These are phyloP conservation scores for Phycodurus eques DNA, from an alignment of 2,113 vertebrate genomes.

Conservation along the genomic window DNA sequence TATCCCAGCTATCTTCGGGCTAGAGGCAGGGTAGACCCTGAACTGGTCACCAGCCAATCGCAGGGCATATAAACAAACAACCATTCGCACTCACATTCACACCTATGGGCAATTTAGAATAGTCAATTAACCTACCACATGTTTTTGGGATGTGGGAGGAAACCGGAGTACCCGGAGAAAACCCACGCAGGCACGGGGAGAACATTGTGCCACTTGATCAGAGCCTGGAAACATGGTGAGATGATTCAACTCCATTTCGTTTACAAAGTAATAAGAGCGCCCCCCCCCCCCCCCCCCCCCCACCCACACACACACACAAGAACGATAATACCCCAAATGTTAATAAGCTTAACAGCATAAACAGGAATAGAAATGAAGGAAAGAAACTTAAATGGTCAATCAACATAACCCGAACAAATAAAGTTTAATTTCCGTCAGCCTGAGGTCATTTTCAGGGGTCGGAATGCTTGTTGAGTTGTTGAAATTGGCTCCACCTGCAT, in stretches of 20 bases:
- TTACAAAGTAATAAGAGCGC: not conserved
- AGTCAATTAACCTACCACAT: too few species aligned
- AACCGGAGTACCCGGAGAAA: too few species aligned
- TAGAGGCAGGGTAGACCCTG: too few species aligned
- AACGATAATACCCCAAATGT: not conserved
- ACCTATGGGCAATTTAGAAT: too few species aligned
- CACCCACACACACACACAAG: not conserved
- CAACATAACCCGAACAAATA: slow-evolving; percentile 26
- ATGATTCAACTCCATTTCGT: not conserved
- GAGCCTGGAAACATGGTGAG: not conserved
- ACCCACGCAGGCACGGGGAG: not conserved
- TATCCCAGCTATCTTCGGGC: too few species aligned
- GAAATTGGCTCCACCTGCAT: slow-evolving; percentile 19
- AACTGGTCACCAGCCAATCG: too few species aligned
- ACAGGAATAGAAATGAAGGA: slow-evolving; percentile 15
- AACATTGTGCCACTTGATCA: not conserved
- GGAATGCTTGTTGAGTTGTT: slow-evolving; percentile 23
- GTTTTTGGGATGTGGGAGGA: too few species aligned
- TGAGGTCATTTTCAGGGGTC: slow-evolving; percentile 12
- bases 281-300: too few species aligned
- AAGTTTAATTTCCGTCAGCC: slow-evolving; percentile 33
- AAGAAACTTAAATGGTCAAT: slow-evolving; percentile 14
- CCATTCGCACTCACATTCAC: too few species aligned
- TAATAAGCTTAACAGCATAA: slow-evolving; percentile 5
- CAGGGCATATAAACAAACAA: too few species aligned